Evolutionary conservation across 2,113 vertebrate genomes (phyloP), one percentile per base, ranked within the genome.

Genomic region (Chlamydotis undulata): DNA sequence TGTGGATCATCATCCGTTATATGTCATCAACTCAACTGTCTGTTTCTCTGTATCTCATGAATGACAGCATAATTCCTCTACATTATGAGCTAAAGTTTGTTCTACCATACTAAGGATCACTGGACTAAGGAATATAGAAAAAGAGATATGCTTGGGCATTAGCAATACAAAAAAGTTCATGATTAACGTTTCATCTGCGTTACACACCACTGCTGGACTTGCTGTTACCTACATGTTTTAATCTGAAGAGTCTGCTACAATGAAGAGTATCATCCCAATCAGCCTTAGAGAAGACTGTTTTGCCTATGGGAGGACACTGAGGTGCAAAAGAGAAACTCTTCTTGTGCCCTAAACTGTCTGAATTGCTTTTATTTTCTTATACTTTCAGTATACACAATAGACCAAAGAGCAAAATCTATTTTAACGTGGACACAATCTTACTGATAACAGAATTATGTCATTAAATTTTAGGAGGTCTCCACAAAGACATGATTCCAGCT

Each of bases 341-440:
- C 98, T 97, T 61, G 95, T 83, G 98, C 98, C 98, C 97, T 96
- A 97, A 98, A 98, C 98, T 99, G 98, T 98, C 98, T 98, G 98
- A 98, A 98, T 98, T 97, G 97, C 99, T 98, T 98, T 98, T 98
- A 98, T 98, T 99, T 99, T 98, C 98, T 98, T 98, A 98, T 98
- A 97, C 97, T 98, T 98, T 98, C 98, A 97, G 97, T 98, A 98
- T 98, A 99, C 98, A 98, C 98, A 98, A 99, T 99, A 99, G 99
- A 99, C 99, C 99, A 99, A 99, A 99, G 99, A 99, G 98, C 97
- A 98, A 97, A 98, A 97, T 98, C 98, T 98, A 98, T 98, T 98
- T 98, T 98, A 97, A 97, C 97, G 97, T 91, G 98, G 97, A 98
- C 98, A 95, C 83, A 85, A 97, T 97, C 97, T 97, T 97, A 92